These are phyloP conservation scores for Xestia ashworthii DNA, from an alignment of 2,888 invertebrate genomes.

Conservation along the genomic window DNA sequence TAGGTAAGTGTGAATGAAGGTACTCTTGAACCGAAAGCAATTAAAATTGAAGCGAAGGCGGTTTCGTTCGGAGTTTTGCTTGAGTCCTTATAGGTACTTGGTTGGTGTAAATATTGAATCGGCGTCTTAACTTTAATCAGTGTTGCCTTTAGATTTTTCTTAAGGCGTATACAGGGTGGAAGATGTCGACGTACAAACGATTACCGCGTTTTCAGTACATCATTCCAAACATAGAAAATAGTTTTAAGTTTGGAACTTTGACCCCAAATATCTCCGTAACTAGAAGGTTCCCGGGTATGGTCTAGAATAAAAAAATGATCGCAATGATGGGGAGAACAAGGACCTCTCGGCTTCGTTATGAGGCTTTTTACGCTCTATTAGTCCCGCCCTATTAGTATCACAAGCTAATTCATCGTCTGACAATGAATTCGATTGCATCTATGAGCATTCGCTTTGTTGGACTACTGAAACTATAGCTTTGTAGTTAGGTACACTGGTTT, in stretches of 20 bases:
- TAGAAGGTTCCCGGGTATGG: no score
- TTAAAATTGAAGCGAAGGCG: constrained; percentile 35
- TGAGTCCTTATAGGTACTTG: not conserved
- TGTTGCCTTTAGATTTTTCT: constrained; percentile 9
- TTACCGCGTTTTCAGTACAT: no score
- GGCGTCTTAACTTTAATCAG: not conserved
- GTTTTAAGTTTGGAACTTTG: no score
- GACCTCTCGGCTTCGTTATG: no score
- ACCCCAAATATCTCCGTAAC: no score
- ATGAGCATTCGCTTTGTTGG: not conserved
- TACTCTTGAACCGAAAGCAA: constrained; percentile 36
- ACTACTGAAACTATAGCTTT: not conserved
- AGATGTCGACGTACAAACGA: not conserved
- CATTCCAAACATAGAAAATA: no score
- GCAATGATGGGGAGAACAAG: no score
- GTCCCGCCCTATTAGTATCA: not conserved
- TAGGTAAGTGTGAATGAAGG: constrained; percentile 27
- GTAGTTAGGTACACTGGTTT: not conserved
- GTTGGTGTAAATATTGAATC: constrained; percentile 17
- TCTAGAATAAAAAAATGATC: no score
- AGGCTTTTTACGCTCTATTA: no score
- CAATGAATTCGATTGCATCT: not conserved
- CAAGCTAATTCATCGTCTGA: no score
- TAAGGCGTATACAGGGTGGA: not conserved
- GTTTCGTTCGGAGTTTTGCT: not conserved